These are phyloP conservation scores for Physella acuta DNA, from an alignment of 1,140 invertebrate genomes.

Conservation along the genomic window DNA sequence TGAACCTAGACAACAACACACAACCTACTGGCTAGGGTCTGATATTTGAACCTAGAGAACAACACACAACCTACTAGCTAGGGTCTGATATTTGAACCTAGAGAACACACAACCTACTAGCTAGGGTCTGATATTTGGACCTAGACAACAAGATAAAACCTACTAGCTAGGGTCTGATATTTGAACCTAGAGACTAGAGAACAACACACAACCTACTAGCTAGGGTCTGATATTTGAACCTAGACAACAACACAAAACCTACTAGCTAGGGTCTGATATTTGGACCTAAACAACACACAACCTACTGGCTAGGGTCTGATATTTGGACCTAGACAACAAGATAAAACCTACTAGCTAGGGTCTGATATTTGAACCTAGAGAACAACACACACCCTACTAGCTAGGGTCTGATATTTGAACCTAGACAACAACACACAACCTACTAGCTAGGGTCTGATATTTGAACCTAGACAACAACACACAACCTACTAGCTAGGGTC, in stretches of 20 bases:
- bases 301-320: neutral
- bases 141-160: neutral
- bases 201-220: neutral
- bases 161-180: neutral
- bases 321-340: neutral
- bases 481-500: too few relatives aligned
- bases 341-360: too few relatives aligned
- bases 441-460: too few relatives aligned
- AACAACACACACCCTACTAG: too few relatives aligned
- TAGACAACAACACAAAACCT: neutral
- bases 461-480: too few relatives aligned
- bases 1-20: neutral
- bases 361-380: too few relatives aligned
- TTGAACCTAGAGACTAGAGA: neutral
- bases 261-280: neutral
- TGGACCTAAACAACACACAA: neutral
- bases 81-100: neutral
- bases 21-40: neutral
- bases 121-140: neutral
- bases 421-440: too few relatives aligned
- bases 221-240: too few relatives aligned
- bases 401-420: too few relatives aligned
- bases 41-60: neutral
- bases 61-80: neutral
- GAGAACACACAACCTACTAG: neutral